A percentile compares a stretch with the other conserved stretches of the same genome.
Conservation (phyloP, 2,888 invertebrate species). For the Agonopterix heracliana region DNA sequence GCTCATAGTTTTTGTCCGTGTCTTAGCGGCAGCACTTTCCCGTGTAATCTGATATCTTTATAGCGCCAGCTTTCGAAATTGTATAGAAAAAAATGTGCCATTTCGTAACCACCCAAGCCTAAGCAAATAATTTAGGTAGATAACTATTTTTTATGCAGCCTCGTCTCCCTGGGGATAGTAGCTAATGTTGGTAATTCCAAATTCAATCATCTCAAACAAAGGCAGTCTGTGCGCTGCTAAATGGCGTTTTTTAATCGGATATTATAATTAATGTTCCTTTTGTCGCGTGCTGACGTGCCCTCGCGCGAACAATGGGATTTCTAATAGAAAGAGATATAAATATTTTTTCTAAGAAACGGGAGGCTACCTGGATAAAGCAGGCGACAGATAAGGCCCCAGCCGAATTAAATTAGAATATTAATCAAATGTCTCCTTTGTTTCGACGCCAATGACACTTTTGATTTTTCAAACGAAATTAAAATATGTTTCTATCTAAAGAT, state of each 20-base stretch:
- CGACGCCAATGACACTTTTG: conserved; percentile 21
- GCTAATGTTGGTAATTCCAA: conserved; percentile 68
- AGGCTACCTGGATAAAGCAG: conserved; percentile 73
- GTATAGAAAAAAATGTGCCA: conserved; percentile 35
- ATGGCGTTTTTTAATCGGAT: conserved; percentile 77
- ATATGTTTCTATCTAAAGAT: not conserved
- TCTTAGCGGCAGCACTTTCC: conserved; percentile 48
- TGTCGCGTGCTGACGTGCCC: conserved; percentile 75
- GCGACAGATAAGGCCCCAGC: conserved; percentile 54
- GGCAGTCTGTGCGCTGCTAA: conserved; percentile 67
- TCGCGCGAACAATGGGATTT: conserved; percentile 73
- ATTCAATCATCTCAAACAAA: conserved; percentile 76
- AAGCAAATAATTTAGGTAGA: conserved; percentile 38
- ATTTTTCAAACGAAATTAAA: conserved; percentile 27
- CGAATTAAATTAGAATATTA: conserved; percentile 70
- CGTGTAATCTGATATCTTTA: conserved; percentile 61
- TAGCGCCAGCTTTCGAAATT: conserved; percentile 34
- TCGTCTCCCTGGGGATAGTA: conserved; percentile 45
- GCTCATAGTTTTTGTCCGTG: conserved; percentile 60
- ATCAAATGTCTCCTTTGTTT: conserved; percentile 53
- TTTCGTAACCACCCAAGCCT: conserved; percentile 24
- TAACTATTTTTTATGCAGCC: conserved; percentile 38
- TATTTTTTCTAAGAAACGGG: conserved; percentile 69
- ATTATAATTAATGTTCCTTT: conserved; percentile 78
- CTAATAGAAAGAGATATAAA: conserved; percentile 74